Evolutionary conservation across 1,140 invertebrate species (phyloP).

Genomic region (Formica selysi): DNA sequence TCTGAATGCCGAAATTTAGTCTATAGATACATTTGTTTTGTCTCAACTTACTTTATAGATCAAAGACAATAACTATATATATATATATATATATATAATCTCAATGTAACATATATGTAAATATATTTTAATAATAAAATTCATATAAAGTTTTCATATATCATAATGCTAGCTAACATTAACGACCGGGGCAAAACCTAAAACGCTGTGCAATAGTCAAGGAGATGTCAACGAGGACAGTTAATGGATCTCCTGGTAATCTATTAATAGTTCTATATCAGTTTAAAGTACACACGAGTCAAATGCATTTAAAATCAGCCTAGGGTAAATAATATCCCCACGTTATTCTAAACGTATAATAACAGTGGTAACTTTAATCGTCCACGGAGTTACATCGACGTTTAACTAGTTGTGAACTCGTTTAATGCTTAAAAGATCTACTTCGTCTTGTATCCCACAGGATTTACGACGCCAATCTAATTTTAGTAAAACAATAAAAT

Average conservation of each 20-base stretch:
- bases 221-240: not conserved
- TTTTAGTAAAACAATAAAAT: constrained; percentile 76
- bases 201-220: not conserved
- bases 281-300: not conserved
- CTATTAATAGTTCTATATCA: not conserved
- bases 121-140: constrained; percentile 15
- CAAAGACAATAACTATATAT: too few species aligned
- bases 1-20: not conserved
- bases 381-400: not conserved
- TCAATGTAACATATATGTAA: too few species aligned
- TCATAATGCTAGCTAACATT: not conserved
- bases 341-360: constrained; percentile 44
- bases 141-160: not conserved
- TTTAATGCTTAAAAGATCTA: constrained; percentile 54
- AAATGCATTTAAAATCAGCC: constrained; percentile 2
- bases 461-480: constrained; percentile 79
- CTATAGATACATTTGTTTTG: not conserved
- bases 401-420: constrained; percentile 1
- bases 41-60: not conserved
- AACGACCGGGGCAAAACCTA: not conserved
- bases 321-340: not conserved
- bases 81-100: too few species aligned
- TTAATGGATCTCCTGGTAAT: constrained; percentile 5
- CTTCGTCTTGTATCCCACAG: constrained; percentile 53
- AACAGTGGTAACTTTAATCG: constrained; percentile 40